A percentile compares a stretch with the other conserved stretches of the same genome.
These are phyloP conservation scores for Cheracebus regulus DNA, from an alignment of 2,797 vertebrate species.

Conservation along the genomic window DNA sequence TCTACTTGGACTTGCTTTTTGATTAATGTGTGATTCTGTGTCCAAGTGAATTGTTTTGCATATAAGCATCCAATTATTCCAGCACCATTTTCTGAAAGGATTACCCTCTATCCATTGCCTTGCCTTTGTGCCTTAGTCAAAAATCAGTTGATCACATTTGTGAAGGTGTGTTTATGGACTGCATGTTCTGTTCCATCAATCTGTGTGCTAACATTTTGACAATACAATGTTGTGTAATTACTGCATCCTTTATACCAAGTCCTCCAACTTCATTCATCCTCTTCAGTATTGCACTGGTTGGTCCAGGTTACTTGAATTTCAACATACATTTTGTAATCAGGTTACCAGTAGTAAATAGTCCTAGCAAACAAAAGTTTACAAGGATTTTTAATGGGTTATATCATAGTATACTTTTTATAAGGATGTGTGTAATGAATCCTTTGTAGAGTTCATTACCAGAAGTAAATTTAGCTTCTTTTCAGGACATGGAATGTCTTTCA, in stretches of 20 bases:
- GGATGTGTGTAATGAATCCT: not conserved
- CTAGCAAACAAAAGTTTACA: not conserved
- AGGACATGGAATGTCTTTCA: not conserved
- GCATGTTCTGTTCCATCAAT: not conserved
- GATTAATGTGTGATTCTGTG: not conserved
- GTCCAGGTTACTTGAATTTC: not conserved
- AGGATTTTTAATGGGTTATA: not conserved
- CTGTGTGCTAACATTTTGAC: not conserved
- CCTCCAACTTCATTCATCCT: not conserved
- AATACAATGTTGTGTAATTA: not conserved
- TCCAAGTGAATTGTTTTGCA: not conserved
- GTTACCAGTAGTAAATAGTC: not conserved
- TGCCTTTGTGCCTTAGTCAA: not conserved
- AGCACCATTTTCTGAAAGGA: not conserved
- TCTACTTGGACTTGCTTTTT: not conserved
- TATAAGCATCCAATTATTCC: not conserved
- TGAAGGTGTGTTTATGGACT: not conserved
- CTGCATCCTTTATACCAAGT: not conserved
- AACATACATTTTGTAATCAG: not conserved
- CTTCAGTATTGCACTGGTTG: not conserved
- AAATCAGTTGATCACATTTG: not conserved
- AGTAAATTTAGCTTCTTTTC: not conserved
- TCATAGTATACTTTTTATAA: not conserved
- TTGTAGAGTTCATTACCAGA: not conserved
- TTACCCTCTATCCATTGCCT: not conserved